Evolutionary conservation across 2,888 invertebrate genomes (phyloP), one percentile per base, ranked within the genome.

Genomic region (Napeogenes sylphis): DNA sequence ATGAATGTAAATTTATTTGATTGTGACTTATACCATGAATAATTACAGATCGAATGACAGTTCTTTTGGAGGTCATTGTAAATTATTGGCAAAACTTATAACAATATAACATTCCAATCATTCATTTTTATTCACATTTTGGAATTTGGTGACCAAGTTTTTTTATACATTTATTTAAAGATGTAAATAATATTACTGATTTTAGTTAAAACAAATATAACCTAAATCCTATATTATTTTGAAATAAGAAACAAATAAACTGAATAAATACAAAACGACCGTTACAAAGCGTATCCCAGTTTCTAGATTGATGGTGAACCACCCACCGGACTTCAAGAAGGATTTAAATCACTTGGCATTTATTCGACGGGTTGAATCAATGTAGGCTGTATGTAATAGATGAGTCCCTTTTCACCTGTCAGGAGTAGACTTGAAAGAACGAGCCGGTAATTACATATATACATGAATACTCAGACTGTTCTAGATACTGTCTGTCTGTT

Each of bases 261-360:
- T 58, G 42, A 74, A 82, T 78, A 76, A 79, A 81, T 79, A 77
- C 74, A 72, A 70, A 68, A 73, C 81, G 77, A 81, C 74, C 75
- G 77, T 79, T 77, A 74, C 70, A 74, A 71, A 73, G 66, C 69
- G 67, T 71, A 66, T 70, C 66, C 65, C 59, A 72, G 70, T 71
- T 74, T 75, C 73, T 75, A 80, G 81, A 83, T 81, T 81, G 82
- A 82, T 81, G 75, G 73, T 70, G 68, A 67, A 75, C 77, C 73
- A 74, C 74, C 83, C 80, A 81, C 83, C 75, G 74, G 77, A 78
- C 77, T 79, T 81, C 77, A 79, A 78, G 71, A 74, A 74, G 75
- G 78, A 82, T 82, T 82, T 82, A 84, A 85, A 84, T 85, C 82
- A 81, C 79, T 73, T 71, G 69, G 79, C 77, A 84, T 83, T 84